phyloP scores from a whole-genome alignment of 2,113 vertebrate genomes.

The Aphelocoma coerulescens region DNA sequence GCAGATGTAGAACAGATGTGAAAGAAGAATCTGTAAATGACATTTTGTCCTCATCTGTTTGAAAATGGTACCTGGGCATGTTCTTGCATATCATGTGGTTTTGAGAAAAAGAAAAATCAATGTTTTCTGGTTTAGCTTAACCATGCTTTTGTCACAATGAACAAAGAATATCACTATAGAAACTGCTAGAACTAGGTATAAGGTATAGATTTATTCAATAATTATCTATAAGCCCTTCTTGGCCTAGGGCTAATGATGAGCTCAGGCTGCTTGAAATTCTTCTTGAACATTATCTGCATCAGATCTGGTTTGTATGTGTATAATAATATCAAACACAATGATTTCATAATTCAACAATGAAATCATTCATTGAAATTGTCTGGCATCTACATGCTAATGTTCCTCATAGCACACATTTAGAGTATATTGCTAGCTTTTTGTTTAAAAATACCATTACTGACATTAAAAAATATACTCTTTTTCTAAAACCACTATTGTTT shows the following conservation, averaged over 20 bases:
- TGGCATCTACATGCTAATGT: not conserved
- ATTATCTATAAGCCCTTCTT: not conserved
- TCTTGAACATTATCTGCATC: not conserved
- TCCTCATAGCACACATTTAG: not conserved
- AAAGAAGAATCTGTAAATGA: not conserved
- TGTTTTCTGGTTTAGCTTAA: not conserved
- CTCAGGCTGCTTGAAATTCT: not conserved
- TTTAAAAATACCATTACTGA: conserved; percentile 43
- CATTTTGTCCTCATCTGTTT: not conserved
- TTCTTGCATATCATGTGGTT: not conserved
- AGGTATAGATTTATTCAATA: not conserved
- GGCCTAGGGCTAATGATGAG: not conserved
- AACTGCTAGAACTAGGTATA: not conserved
- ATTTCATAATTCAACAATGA: conserved; percentile 3
- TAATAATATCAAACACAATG: not conserved
- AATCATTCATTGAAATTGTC: not conserved
- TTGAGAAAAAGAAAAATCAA: not conserved
- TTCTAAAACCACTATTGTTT: conserved; percentile 7
- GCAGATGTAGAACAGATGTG: not conserved
- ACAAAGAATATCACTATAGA: not conserved
- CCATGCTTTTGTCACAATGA: not conserved
- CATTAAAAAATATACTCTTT: conserved; percentile 19
- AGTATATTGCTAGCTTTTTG: not conserved
- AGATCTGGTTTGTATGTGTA: not conserved
- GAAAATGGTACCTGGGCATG: not conserved